Percentiles rank a stretch among this genome's conserved stretches.
Conservation (phyloP, 2,888 invertebrate species). For the Cataglyphis livida region DNA sequence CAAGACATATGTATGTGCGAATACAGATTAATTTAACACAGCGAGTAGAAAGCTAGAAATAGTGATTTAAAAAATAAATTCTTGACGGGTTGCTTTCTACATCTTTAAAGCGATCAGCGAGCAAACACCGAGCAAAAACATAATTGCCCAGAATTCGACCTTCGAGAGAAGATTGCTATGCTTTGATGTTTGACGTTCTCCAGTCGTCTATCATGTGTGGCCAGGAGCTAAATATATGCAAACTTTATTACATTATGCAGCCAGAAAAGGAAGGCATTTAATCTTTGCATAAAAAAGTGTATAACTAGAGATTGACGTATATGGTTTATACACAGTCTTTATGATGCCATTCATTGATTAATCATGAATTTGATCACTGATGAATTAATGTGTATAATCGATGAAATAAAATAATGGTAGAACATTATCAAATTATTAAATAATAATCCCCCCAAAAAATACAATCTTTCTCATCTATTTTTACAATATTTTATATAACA, state of each 20-base stretch:
- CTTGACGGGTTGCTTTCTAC: background rate
- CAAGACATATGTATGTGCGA: too few relatives aligned
- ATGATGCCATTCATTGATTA: background rate
- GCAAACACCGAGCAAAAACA: slow-evolving; percentile 5
- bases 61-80: slow-evolving; percentile 9
- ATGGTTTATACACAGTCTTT: background rate
- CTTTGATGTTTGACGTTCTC: slow-evolving; percentile 35
- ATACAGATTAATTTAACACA: slow-evolving; percentile 5
- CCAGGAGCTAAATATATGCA: slow-evolving; percentile 9
- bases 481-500: background rate
- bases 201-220: slow-evolving; percentile 21
- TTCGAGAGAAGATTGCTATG: slow-evolving; percentile 48
- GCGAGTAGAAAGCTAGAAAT: background rate
- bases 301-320: slow-evolving; percentile 4
- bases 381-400: background rate
- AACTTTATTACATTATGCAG: slow-evolving; percentile 28
- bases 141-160: slow-evolving; percentile 27
- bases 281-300: background rate
- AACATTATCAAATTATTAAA: background rate
- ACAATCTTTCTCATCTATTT: background rate
- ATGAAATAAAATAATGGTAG: background rate
- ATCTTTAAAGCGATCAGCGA: slow-evolving; percentile 7
- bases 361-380: background rate
- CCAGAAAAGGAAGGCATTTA: slow-evolving; percentile 7
- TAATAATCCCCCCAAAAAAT: background rate